Conservation (phyloP, 2,797 vertebrate species). For the Mareca penelope region DNA sequence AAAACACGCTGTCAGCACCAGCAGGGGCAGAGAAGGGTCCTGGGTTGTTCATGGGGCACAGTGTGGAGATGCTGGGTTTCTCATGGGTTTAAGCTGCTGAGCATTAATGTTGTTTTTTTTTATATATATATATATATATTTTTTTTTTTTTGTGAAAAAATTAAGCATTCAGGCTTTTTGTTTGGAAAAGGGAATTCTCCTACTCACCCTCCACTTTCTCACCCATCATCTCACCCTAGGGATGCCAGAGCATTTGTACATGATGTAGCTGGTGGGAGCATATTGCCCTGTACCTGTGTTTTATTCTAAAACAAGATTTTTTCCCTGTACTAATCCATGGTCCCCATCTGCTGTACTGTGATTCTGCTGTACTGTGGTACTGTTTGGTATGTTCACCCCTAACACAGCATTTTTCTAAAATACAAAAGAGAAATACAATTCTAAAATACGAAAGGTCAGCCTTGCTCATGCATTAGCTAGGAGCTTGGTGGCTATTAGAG, state of each 20-base stretch:
- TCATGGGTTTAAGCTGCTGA: not conserved
- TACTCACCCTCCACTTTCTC: not conserved
- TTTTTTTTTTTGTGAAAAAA: too few relatives aligned
- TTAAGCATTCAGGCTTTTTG: not conserved
- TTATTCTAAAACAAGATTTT: not conserved
- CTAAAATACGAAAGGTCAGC: not conserved
- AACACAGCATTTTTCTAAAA: not conserved
- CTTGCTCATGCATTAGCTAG: not conserved
- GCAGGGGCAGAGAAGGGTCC: not conserved
- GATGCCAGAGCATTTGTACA: not conserved
- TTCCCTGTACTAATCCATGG: not conserved
- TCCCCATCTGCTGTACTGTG: accelerated
- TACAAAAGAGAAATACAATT: not conserved
- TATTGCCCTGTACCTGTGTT: not conserved
- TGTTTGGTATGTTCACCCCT: not conserved
- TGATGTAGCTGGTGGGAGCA: not conserved
- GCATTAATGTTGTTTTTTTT: not conserved
- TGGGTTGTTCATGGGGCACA: accelerated
- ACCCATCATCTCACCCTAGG: not conserved
- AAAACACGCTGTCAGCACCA: not conserved
- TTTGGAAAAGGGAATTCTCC: not conserved
- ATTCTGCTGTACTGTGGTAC: accelerated
- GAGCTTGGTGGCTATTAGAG: not conserved
- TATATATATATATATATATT: too few relatives aligned
- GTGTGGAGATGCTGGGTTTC: not conserved